Base-by-base conservation (phyloP, 1,140 invertebrate genomes). In the Argopecten irradians region DNA sequence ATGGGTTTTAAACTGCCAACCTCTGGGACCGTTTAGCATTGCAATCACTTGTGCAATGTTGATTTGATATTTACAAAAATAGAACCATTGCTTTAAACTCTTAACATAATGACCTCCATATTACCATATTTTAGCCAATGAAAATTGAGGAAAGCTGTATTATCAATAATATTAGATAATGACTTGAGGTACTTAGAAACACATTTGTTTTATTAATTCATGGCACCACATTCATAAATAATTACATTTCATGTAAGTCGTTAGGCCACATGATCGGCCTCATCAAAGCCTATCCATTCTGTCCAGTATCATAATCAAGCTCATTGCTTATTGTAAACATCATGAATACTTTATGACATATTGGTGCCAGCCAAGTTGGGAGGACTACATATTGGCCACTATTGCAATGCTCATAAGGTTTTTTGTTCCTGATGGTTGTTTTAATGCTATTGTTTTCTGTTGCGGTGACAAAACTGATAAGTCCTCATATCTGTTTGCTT, bases 391-490 rank as follows among this genome's bases (percentile, higher is more conserved):
- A 71, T 71, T 71, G 55, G 55, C 55, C 55, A n/a, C 55, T n/a
- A 28, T 28, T 71, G 55, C n/a, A 71, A 28, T 71, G n/a, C 55
- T 71, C 22, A 28, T 28, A 28, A 28, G 55, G 22, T 71, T 71
- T 71, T 71, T 71, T 22, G n/a, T 71, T 71, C 55, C 5, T 71
- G 55, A 28, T 71, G n/a, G 28, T 71, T n/a, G 55, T 71, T 71
- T 71, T 71, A 71, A 71, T 71, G 55, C 55, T 71, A 71, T 71
- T 71, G 55, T 71, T 16, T 71, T 71, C 55, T 71, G 55, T 71
- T 28, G 55, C n/a, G 28, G 55, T 28, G 55, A 71, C 55, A 71
- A 71, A 71, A 16, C 55, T 71, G 55, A 71, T 71, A 71, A 71
- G 22, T 71, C 28, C 28, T 71, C 55, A 71, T 71, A 71, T 71